These are phyloP conservation scores for Asarcornis scutulata DNA, from an alignment of 2,113 vertebrate species.

Conservation along the genomic window DNA sequence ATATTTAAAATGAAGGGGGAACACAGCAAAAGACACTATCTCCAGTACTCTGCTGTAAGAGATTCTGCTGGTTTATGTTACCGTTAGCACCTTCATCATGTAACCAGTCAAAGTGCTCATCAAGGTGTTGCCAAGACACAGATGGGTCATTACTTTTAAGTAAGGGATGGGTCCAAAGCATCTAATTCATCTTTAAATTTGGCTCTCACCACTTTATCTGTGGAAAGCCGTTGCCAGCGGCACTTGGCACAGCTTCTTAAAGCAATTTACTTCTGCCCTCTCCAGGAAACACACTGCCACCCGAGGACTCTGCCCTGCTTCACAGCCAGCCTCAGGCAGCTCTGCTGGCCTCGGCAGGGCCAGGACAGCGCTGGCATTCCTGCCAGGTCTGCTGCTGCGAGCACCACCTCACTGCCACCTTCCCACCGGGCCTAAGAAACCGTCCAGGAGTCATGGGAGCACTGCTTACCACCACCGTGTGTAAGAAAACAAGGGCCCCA, in stretches of 20 bases:
- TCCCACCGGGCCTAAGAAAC: not conserved
- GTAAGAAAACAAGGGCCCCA: not conserved
- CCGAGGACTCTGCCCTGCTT: not conserved
- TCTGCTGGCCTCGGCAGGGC: not conserved
- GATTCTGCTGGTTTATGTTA: not conserved
- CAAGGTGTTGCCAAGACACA: not conserved
- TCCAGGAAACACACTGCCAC: not conserved
- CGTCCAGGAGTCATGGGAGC: not conserved
- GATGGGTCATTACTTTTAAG: not conserved
- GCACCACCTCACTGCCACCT: not conserved
- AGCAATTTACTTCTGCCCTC: not conserved
- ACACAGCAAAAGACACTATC: not conserved
- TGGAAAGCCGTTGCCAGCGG: not conserved
- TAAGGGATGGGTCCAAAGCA: not conserved
- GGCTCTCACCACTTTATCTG: not conserved
- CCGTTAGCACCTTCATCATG: not conserved
- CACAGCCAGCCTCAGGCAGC: not conserved
- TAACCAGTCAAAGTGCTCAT: not conserved
- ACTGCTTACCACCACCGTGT: not conserved
- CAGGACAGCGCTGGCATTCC: rapidly evolving
- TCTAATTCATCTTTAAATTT: not conserved
- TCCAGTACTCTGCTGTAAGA: not conserved
- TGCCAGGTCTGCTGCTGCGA: not conserved
- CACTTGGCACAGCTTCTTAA: not conserved
- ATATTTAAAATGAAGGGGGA: not conserved